These are phyloP conservation scores for Takifugu bimaculatus DNA, from an alignment of 2,113 vertebrate species.

Conservation along the genomic window DNA sequence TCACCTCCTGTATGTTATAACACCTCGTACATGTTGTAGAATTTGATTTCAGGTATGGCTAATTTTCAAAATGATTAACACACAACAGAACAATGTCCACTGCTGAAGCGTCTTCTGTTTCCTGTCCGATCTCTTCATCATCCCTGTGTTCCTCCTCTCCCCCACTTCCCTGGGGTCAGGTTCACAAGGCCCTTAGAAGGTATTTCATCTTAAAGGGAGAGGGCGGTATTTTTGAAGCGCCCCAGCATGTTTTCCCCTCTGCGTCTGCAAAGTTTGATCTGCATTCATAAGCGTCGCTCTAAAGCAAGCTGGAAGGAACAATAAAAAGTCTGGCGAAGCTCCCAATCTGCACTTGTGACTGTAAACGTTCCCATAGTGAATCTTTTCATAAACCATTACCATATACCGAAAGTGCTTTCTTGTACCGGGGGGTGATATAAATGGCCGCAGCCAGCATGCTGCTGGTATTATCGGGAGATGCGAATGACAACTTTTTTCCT, in stretches of 20 bases:
- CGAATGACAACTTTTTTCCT: neutral
- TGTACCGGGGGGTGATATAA: constrained; percentile 13
- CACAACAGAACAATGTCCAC: constrained; percentile 2
- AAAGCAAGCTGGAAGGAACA: constrained; percentile 39
- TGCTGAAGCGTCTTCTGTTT: constrained; percentile 13
- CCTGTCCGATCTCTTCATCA: constrained; percentile 27
- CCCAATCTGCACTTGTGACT: constrained; percentile 40
- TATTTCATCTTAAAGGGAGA: constrained; percentile 53
- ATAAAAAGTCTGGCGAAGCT: constrained; percentile 48
- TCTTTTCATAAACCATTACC: constrained; percentile 20
- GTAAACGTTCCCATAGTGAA: constrained; percentile 43
- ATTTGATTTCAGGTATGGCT: neutral
- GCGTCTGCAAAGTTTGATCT: constrained; percentile 42
- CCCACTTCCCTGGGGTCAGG: constrained; percentile 38
- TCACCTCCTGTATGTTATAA: neutral
- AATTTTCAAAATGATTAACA: neutral
- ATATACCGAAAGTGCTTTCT: constrained; percentile 42
- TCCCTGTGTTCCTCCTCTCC: constrained; percentile 25
- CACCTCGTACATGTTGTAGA: neutral
- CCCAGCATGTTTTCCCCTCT: constrained; percentile 10
- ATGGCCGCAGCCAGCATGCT: constrained; percentile 10
- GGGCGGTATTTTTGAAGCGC: constrained; percentile 18
- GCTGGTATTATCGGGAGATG: neutral
- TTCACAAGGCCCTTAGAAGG: constrained; percentile 42
- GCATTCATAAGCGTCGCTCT: constrained; percentile 40